Percentiles rank a stretch among this genome's conserved stretches.
Evolutionary conservation across 2,113 vertebrate genomes (phyloP).

Genomic region (Rattus rattus): DNA sequence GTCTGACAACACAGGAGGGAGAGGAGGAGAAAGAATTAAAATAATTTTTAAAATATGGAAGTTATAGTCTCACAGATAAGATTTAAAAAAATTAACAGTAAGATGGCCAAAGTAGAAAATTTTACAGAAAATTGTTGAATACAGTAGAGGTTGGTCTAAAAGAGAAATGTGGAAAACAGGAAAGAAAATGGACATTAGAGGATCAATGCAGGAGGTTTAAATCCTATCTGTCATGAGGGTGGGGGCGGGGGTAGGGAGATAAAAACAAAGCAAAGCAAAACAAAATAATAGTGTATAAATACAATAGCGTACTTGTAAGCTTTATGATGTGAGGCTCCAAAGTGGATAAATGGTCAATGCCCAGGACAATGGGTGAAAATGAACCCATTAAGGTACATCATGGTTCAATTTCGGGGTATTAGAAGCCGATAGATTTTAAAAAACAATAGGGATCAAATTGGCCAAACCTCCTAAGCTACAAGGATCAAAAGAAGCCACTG

Average conservation of each 20-base stretch:
- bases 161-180: background rate
- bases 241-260: no score
- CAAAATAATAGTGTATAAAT: background rate
- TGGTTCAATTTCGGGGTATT: background rate
- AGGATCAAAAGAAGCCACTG: background rate
- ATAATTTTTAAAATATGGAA: background rate
- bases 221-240: background rate
- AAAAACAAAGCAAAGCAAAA: background rate
- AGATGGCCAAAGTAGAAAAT: background rate
- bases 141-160: background rate
- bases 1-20: background rate
- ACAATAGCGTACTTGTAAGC: background rate
- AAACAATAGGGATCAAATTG: background rate
- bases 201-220: background rate
- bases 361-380: background rate
- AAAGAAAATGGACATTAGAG: background rate
- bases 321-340: background rate
- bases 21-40: background rate
- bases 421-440: slow-evolving; percentile 9
- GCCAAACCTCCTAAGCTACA: background rate
- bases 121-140: background rate
- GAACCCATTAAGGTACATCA: background rate
- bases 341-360: background rate
- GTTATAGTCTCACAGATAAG: background rate
- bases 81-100: background rate